These are phyloP conservation scores for Strigamia crassipes DNA, from an alignment of 2,888 invertebrate genomes.

Conservation along the genomic window DNA sequence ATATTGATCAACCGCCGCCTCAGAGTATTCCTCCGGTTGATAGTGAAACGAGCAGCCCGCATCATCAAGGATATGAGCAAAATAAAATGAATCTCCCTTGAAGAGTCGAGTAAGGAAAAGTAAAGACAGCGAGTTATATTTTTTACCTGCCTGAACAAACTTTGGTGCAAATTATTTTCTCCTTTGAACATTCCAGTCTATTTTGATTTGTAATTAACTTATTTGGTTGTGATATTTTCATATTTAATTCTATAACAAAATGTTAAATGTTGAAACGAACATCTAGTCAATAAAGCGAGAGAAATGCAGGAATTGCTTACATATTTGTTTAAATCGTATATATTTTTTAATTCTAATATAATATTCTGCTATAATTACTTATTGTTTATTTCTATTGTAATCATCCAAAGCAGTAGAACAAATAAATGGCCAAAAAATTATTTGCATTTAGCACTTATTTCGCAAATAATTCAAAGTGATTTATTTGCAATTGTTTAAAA, in stretches of 20 bases:
- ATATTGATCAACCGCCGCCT: constrained; percentile 45
- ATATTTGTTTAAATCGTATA: not conserved
- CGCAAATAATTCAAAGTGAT: too few relatives aligned
- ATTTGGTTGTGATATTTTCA: constrained; percentile 29
- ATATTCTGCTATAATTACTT: not conserved
- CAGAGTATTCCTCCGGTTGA: constrained; percentile 45
- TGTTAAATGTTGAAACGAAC: not conserved
- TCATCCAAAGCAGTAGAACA: not conserved
- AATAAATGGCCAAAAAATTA: not conserved
- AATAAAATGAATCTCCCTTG: constrained; percentile 24
- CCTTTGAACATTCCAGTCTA: not conserved
- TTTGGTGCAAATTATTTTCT: not conserved
- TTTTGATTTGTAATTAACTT: not conserved
- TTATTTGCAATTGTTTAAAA: too few relatives aligned
- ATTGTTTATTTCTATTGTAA: not conserved
- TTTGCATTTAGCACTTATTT: not conserved
- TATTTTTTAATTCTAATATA: not conserved
- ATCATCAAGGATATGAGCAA: constrained; percentile 31
- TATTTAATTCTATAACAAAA: not conserved
- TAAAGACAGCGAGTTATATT: not conserved
- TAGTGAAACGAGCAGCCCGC: constrained; percentile 38
- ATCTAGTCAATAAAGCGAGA: not conserved
- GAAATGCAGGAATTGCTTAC: not conserved
- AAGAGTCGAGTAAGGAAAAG: not conserved
- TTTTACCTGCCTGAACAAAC: not conserved